Conservation (phyloP, 2,888 invertebrate genomes). For the Drosophila birchii region DNA sequence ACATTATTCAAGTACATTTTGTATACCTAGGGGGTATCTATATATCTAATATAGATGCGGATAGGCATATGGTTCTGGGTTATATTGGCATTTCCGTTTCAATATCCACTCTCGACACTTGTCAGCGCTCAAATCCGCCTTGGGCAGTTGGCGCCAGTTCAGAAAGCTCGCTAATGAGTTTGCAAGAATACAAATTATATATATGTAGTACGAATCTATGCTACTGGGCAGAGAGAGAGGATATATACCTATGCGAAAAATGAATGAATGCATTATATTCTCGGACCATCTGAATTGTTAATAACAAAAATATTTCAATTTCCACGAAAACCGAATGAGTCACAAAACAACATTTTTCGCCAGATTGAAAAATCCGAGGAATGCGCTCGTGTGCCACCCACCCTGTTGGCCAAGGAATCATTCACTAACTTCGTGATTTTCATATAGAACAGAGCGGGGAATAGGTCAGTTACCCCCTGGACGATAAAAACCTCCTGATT, state of each 20-base stretch:
- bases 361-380: slow-evolving; percentile 43
- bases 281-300: slow-evolving; percentile 23
- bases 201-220: slow-evolving; percentile 27
- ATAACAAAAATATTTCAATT: slow-evolving; percentile 51
- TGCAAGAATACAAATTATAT: slow-evolving; percentile 15
- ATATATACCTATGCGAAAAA: slow-evolving; percentile 23
- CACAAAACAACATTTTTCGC: slow-evolving; percentile 23
- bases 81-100: slow-evolving; percentile 72
- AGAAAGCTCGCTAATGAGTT: slow-evolving; percentile 16
- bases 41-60: slow-evolving; percentile 6
- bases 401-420: slow-evolving; percentile 36
- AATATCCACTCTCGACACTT: slow-evolving; percentile 45
- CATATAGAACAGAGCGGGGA: slow-evolving; percentile 12
- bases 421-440: slow-evolving; percentile 46
- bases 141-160: slow-evolving; percentile 59
- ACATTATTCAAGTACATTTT: slow-evolving; percentile 47
- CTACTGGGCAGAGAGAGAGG: slow-evolving; percentile 10
- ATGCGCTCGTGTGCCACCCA: slow-evolving; percentile 56
- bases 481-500: slow-evolving; percentile 7
- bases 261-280: slow-evolving; percentile 39
- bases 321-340: slow-evolving; percentile 57
- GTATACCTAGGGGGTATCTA: slow-evolving; percentile 3
- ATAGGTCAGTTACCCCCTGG: slow-evolving; percentile 42
- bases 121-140: slow-evolving; percentile 52
- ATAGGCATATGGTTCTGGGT: slow-evolving; percentile 38